Conservation (phyloP, 64 coral and sea anemone species). For the Platygyra sinensis region DNA sequence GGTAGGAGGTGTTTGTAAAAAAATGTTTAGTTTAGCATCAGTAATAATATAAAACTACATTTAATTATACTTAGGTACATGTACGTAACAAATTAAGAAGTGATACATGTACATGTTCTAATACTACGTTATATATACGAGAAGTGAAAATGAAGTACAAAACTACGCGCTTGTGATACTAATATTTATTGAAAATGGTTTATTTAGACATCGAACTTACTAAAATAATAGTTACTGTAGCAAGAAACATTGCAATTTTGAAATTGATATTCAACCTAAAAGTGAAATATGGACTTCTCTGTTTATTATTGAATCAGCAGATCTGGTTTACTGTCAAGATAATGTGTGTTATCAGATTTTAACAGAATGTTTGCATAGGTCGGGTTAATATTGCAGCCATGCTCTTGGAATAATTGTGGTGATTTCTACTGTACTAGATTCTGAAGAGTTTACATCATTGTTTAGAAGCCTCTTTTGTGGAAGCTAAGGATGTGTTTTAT, state of each 20-base stretch:
- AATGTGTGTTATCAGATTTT: not conserved
- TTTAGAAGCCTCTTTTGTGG: not conserved
- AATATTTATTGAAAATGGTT: no score
- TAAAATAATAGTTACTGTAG: not conserved
- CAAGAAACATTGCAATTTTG: not conserved
- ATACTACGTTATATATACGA: no score
- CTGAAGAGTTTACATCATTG: not conserved
- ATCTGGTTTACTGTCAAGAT: not conserved
- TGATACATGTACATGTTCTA: no score
- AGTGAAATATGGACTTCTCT: not conserved
- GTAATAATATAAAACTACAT: no score
- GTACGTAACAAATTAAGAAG: no score
- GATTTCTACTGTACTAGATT: not conserved
- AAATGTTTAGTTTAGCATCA: no score
- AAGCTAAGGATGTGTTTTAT: not conserved
- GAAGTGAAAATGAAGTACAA: no score
- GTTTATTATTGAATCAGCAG: not conserved
- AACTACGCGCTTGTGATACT: no score
- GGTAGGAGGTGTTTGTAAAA: not conserved
- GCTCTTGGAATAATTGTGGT: not conserved
- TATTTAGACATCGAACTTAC: no score
- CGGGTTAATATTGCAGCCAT: not conserved
- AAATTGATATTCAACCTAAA: slow-evolving; percentile 1
- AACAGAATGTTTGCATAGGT: not conserved
- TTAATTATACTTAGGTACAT: no score